phyloP scores from a whole-genome alignment of 1,140 invertebrate genomes.

The Atta cephalotes region DNA sequence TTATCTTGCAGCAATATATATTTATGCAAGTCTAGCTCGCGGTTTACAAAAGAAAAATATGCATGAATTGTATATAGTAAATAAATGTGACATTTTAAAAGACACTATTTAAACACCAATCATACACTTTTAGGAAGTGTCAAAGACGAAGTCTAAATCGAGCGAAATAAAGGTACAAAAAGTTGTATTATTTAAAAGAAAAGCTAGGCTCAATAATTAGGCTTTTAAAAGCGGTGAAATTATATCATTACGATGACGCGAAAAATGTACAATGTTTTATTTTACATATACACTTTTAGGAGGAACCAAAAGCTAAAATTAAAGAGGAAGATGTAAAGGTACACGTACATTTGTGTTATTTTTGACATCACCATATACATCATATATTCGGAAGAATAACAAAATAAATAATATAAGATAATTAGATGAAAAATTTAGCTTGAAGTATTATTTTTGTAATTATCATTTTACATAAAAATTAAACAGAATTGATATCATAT shows the following conservation, averaged over 20 bases:
- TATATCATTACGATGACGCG: background rate
- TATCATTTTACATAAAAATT: slow-evolving; percentile 1
- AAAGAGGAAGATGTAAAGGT: slow-evolving; percentile 81
- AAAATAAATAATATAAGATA: background rate
- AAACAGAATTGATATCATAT: background rate
- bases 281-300: slow-evolving; percentile 65
- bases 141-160: slow-evolving; percentile 47
- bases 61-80: background rate
- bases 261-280: background rate
- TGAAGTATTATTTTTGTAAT: background rate
- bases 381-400: background rate
- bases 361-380: background rate
- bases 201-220: too few relatives aligned
- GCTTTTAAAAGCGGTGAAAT: too few relatives aligned
- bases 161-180: slow-evolving; percentile 74
- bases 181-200: slow-evolving; percentile 1
- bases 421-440: background rate
- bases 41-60: background rate
- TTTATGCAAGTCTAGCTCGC: background rate
- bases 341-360: slow-evolving; percentile 64
- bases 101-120: background rate
- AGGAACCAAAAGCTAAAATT: slow-evolving; percentile 75
- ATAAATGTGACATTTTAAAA: background rate
- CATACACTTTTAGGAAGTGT: slow-evolving; percentile 45
- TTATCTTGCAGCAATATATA: background rate